A percentile compares a stretch with the other conserved stretches of the same genome.
Conservation (phyloP, 2,888 invertebrate genomes). For the Bellardia pandia region DNA sequence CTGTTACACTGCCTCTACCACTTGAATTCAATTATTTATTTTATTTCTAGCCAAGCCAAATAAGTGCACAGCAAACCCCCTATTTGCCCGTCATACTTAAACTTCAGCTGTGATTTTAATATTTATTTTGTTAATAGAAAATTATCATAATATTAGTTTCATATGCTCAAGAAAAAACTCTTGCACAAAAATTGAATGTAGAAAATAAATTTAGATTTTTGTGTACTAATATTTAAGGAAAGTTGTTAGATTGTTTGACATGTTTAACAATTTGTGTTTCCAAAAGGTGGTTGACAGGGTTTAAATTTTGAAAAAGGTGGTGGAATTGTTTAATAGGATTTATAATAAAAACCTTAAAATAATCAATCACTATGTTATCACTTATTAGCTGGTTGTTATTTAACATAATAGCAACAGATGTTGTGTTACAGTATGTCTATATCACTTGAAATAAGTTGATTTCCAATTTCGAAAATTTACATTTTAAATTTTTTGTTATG, state of each 20-base stretch:
- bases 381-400: too few relatives aligned
- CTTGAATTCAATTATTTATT: slow-evolving; percentile 40
- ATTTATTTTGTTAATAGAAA: slow-evolving; percentile 59
- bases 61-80: not conserved
- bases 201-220: not conserved
- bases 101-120: slow-evolving; percentile 48
- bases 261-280: not conserved
- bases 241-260: not conserved
- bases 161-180: slow-evolving; percentile 14
- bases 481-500: too few relatives aligned
- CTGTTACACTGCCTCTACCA: slow-evolving; percentile 24
- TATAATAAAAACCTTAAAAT: not conserved
- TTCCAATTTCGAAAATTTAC: too few relatives aligned
- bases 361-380: not conserved
- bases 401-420: too few relatives aligned
- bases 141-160: slow-evolving; percentile 57
- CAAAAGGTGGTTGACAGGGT: not conserved
- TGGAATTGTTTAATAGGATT: not conserved
- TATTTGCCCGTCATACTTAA: not conserved
- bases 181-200: slow-evolving; percentile 6
- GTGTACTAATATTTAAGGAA: not conserved
- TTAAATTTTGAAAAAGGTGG: not conserved
- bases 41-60: not conserved
- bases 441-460: too few relatives aligned
- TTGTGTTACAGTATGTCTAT: too few relatives aligned